Percentiles rank a stretch among this genome's conserved stretches.
phyloP scores from a whole-genome alignment of 37 sponge, comb jelly and placozoan species.

The Hormiphora californensis region DNA sequence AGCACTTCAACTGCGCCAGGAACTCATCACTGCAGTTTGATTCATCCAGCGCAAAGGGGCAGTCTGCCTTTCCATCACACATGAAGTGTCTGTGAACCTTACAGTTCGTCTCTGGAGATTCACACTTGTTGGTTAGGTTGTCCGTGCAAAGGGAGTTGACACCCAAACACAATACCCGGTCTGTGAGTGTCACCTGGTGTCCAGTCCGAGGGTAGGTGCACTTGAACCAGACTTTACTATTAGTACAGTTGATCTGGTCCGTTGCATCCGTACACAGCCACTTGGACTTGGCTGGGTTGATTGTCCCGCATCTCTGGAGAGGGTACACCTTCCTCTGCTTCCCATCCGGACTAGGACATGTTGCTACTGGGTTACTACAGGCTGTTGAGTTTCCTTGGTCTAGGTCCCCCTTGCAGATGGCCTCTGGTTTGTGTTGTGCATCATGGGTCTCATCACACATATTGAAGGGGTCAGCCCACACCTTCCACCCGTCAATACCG shows the following conservation, averaged over 20 bases:
- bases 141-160: background rate
- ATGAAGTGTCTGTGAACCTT: slow-evolving; percentile 15
- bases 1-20: background rate
- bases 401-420: background rate
- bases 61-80: background rate
- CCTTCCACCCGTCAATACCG: background rate
- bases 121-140: background rate
- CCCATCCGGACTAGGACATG: background rate
- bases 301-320: background rate
- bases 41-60: background rate
- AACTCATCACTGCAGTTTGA: background rate
- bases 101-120: background rate
- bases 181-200: background rate
- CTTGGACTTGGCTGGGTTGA: background rate
- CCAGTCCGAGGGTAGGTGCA: background rate
- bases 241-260: slow-evolving; percentile 43
- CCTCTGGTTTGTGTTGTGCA: no score
- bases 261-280: background rate
- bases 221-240: slow-evolving; percentile 1
- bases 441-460: background rate
- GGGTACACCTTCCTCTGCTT: background rate
- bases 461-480: background rate
- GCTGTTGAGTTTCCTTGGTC: background rate
- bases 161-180: background rate
- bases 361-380: background rate